These are phyloP conservation scores for Cylloceria caligata DNA, from an alignment of 2,888 invertebrate species.

Conservation along the genomic window DNA sequence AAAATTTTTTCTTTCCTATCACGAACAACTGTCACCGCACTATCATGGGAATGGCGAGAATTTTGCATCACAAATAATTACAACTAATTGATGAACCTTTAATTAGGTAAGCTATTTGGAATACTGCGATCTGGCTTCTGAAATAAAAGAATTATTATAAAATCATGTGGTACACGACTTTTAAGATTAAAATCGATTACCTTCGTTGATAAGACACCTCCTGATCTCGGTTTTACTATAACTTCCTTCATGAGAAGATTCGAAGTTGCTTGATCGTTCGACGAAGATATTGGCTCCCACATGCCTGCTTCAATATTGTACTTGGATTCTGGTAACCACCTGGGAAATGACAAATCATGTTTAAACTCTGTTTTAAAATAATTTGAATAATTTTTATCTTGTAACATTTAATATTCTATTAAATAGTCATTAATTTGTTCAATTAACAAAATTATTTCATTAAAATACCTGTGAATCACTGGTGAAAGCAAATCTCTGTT, in stretches of 20 bases:
- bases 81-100: background rate
- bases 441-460: background rate
- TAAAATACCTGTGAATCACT: slow-evolving; percentile 85
- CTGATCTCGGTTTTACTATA: slow-evolving; percentile 58
- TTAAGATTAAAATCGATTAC: slow-evolving; percentile 20
- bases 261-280: slow-evolving; percentile 48
- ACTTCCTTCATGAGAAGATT: slow-evolving; percentile 62
- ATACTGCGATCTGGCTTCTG: slow-evolving; percentile 43
- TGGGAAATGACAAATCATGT: slow-evolving; percentile 55
- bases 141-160: slow-evolving; percentile 16
- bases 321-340: slow-evolving; percentile 76
- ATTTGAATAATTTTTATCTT: too few species aligned
- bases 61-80: slow-evolving; percentile 6
- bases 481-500: slow-evolving; percentile 88
- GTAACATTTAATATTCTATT: background rate
- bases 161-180: background rate
- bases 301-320: slow-evolving; percentile 56
- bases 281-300: slow-evolving; percentile 56
- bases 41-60: slow-evolving; percentile 11
- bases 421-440: too few species aligned
- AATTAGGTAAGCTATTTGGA: slow-evolving; percentile 30
- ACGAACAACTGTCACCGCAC: background rate
- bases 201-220: slow-evolving; percentile 23
- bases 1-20: background rate
- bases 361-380: too few species aligned